Conservation (phyloP, 2,888 invertebrate species). For the Drosophila bunnanda region DNA sequence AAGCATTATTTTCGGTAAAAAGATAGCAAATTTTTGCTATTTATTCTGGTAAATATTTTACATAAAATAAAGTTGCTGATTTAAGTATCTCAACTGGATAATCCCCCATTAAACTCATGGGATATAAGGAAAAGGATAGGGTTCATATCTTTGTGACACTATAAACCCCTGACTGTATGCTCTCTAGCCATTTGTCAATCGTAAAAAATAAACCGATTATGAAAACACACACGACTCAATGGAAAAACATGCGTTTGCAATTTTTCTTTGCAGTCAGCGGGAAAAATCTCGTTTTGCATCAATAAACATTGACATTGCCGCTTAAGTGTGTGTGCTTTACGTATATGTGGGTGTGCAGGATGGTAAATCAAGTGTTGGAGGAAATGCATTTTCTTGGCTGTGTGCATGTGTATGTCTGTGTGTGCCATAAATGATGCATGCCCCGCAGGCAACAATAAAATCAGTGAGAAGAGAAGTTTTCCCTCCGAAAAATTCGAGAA, state of each 20-base stretch:
- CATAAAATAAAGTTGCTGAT: background rate
- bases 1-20: background rate
- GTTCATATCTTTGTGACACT: background rate
- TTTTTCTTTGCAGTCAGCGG: constrained; percentile 46
- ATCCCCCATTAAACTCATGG: background rate
- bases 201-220: constrained; percentile 40
- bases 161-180: constrained; percentile 14
- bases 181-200: constrained; percentile 24
- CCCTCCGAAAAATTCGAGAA: constrained; percentile 22
- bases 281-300: constrained; percentile 75
- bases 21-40: constrained; percentile 2
- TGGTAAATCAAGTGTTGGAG: constrained; percentile 48
- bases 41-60: constrained; percentile 8
- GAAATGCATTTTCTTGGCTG: constrained; percentile 46
- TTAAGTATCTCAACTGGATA: background rate
- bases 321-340: constrained; percentile 25
- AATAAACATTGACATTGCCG: constrained; percentile 76
- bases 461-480: constrained; percentile 17
- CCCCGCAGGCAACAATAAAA: constrained; percentile 37
- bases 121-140: background rate
- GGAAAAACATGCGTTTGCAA: constrained; percentile 43
- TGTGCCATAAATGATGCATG: constrained; percentile 67
- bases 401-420: constrained; percentile 23
- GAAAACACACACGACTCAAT: constrained; percentile 22
- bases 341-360: constrained; percentile 7